phyloP scores from a whole-genome alignment of 1,140 invertebrate species.

The Drosophila pectinifera region DNA sequence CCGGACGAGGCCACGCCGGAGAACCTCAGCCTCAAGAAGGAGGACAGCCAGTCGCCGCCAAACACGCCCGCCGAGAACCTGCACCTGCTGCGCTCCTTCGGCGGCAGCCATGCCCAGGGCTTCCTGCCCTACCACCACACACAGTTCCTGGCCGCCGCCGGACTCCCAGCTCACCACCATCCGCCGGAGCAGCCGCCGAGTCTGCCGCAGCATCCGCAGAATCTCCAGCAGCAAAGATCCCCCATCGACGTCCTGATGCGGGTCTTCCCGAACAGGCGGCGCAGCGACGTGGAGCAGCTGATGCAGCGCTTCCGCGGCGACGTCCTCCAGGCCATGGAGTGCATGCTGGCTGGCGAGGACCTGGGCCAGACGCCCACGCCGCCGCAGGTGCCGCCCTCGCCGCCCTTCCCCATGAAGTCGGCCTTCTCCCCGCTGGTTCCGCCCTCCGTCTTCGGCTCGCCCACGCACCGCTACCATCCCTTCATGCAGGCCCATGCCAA shows the following conservation, averaged over 20 bases:
- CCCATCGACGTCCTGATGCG: conserved; percentile 91
- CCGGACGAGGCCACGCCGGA: conserved; percentile 87
- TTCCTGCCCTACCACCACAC: conserved; percentile 86
- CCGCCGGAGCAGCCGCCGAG: conserved; percentile 50
- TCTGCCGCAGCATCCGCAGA: conserved; percentile 77
- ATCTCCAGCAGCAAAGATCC: conserved; percentile 86
- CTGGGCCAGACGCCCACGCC: conserved; percentile 74
- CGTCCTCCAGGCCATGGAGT: conserved; percentile 95
- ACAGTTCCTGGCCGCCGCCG: conserved; percentile 84
- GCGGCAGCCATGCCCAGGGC: conserved; percentile 73
- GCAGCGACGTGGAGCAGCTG: conserved; percentile 93
- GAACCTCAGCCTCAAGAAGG: conserved; percentile 87
- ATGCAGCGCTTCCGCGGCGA: conserved; percentile 92
- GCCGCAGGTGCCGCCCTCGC: conserved; percentile 80
- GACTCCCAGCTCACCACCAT: conserved; percentile 66
- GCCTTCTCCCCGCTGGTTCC: conserved; percentile 90
- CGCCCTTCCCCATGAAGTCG: conserved; percentile 87
- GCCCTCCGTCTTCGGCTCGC: conserved; percentile 85
- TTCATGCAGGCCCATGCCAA: conserved; percentile 86
- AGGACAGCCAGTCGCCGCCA: conserved; percentile 83
- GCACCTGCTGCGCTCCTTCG: conserved; percentile 73
- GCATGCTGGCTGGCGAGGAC: conserved; percentile 90
- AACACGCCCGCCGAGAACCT: conserved; percentile 78
- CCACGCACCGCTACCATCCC: conserved; percentile 84
- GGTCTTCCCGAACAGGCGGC: conserved; percentile 94